Conservation (phyloP, 2,888 invertebrate species). For the Drosophila bunnanda region DNA sequence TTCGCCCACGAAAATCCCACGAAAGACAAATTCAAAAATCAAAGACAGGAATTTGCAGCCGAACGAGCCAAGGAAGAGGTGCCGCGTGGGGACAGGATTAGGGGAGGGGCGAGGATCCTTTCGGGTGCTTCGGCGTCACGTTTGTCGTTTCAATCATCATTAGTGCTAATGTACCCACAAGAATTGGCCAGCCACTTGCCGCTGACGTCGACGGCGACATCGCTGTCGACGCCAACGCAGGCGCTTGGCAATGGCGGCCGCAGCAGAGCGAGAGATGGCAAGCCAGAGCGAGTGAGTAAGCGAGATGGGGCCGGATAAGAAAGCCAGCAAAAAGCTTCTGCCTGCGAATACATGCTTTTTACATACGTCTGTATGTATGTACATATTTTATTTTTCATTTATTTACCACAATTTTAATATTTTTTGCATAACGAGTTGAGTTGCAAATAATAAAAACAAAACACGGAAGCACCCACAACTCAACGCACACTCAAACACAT, state of each 20-base stretch:
- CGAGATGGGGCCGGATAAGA: constrained; percentile 26
- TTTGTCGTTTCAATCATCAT: constrained; percentile 7
- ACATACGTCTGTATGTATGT: constrained; percentile 17
- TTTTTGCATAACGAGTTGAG: constrained; percentile 63
- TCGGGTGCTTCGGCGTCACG: constrained; percentile 30
- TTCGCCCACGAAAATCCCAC: constrained; percentile 15
- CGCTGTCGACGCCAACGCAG: constrained; percentile 5
- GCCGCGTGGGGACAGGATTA: background rate
- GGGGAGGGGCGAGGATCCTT: constrained; percentile 41
- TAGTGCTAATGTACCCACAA: constrained; percentile 82
- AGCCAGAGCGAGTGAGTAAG: constrained; percentile 18
- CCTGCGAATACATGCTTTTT: constrained; percentile 29
- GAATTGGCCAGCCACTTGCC: constrained; percentile 81
- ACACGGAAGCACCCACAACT: constrained; percentile 20
- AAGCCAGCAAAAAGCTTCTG: constrained; percentile 18
- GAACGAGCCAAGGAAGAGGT: background rate
- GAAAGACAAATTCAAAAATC: constrained; percentile 72
- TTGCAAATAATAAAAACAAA: constrained; percentile 57
- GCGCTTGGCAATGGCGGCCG: constrained; percentile 30
- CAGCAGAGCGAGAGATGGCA: constrained; percentile 15
- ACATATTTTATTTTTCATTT: constrained; percentile 60
- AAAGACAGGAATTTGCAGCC: constrained; percentile 62
- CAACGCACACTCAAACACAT: constrained; percentile 6
- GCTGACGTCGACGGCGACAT: constrained; percentile 10
- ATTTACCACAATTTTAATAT: constrained; percentile 78